phyloP scores from a whole-genome alignment of 2,888 invertebrate species.

The Aromia moschata region DNA sequence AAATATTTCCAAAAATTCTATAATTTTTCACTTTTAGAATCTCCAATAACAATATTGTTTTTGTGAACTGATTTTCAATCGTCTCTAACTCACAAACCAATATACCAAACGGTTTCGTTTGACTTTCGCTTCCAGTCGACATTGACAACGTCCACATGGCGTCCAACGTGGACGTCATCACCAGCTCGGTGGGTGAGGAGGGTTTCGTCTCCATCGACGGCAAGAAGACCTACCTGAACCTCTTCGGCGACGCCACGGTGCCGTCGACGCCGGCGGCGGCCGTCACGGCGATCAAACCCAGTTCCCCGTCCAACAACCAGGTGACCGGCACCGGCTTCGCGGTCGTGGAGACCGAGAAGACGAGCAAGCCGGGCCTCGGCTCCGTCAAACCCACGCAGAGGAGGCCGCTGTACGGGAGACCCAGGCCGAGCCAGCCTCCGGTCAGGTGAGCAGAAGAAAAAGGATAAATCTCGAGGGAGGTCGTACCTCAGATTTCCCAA shows the following conservation, averaged over 20 bases:
- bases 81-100: too few species aligned
- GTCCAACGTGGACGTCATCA: slow-evolving; percentile 73
- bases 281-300: slow-evolving; percentile 55
- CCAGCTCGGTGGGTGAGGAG: slow-evolving; percentile 81
- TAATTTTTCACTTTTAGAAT: too few species aligned
- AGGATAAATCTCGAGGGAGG: too few species aligned
- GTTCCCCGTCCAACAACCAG: slow-evolving; percentile 59
- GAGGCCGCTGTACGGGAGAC: slow-evolving; percentile 68
- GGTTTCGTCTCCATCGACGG: slow-evolving; percentile 93
- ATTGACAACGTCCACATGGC: slow-evolving; percentile 58
- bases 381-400: slow-evolving; percentile 62
- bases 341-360: slow-evolving; percentile 68
- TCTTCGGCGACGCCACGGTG: slow-evolving; percentile 72
- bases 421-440: slow-evolving; percentile 69
- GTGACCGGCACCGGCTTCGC: slow-evolving; percentile 73
- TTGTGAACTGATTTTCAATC: too few species aligned
- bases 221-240: slow-evolving; percentile 86
- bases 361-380: slow-evolving; percentile 53
- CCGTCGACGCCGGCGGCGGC: slow-evolving; percentile 53
- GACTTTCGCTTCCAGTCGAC: slow-evolving; percentile 63
- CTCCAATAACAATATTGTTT: too few species aligned
- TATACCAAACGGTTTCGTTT: too few species aligned
- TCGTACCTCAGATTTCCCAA: too few species aligned
- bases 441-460: slow-evolving; percentile 72
- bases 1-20: too few species aligned